Percentiles rank a stretch among this genome's conserved stretches.
These are phyloP conservation scores for Globodera rostochiensis DNA, from an alignment of 1,140 invertebrate genomes.

Conservation along the genomic window DNA sequence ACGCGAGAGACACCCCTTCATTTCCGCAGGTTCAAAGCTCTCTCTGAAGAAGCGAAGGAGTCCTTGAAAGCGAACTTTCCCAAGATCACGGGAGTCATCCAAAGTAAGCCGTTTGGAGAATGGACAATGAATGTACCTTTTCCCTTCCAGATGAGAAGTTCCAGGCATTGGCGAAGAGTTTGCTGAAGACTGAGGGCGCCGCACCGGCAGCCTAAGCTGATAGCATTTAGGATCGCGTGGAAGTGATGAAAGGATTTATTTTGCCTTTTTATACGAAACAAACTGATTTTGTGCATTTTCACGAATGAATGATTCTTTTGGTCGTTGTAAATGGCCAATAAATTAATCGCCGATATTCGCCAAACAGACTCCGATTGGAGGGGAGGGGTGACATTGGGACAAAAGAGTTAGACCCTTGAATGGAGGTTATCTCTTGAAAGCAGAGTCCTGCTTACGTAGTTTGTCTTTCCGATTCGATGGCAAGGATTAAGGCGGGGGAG, in stretches of 20 bases:
- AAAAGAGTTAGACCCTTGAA: too few relatives aligned
- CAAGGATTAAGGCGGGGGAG: too few relatives aligned
- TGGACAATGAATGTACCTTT: not conserved
- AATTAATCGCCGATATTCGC: not conserved
- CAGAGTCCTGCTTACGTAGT: too few relatives aligned
- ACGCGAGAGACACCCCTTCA: slow-evolving; percentile 3
- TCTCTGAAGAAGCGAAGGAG: slow-evolving; percentile 49
- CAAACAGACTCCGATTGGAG: too few relatives aligned
- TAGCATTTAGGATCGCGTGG: not conserved
- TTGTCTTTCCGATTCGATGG: too few relatives aligned
- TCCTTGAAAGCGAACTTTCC: slow-evolving; percentile 49
- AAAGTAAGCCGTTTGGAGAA: slow-evolving; percentile 34
- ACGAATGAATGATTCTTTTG: not conserved
- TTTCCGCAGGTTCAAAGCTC: slow-evolving; percentile 30
- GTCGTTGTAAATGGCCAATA: not conserved
- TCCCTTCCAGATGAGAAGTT: slow-evolving; percentile 60
- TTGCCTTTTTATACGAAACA: not conserved
- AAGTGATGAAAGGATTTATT: slow-evolving; percentile 1
- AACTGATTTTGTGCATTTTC: not conserved
- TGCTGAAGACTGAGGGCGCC: slow-evolving; percentile 51
- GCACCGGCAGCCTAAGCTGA: slow-evolving; percentile 29
- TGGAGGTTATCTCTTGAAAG: too few relatives aligned
- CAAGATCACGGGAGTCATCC: slow-evolving; percentile 51
- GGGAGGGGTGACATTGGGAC: too few relatives aligned
- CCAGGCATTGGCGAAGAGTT: slow-evolving; percentile 53